These are phyloP conservation scores for Silurus glanis DNA, from an alignment of 2,113 vertebrate genomes.

Conservation along the genomic window DNA sequence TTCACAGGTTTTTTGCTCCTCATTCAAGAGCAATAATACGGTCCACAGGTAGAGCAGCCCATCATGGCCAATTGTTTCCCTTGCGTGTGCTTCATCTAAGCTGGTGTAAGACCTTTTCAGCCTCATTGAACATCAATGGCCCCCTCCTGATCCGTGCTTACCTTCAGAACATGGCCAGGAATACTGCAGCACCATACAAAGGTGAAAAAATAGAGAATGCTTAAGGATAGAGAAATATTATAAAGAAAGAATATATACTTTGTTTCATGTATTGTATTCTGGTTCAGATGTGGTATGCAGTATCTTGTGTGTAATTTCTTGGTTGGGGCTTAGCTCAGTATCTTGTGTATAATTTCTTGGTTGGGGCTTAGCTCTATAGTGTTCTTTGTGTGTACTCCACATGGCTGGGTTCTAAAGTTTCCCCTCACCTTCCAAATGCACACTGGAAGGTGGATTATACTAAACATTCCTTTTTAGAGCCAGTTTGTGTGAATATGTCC, in stretches of 20 bases:
- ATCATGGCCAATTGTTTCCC: slow-evolving; percentile 57
- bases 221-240: background rate
- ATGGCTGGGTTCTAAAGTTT: background rate
- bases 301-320: slow-evolving; percentile 4
- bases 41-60: slow-evolving; percentile 44
- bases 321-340: background rate
- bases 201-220: background rate
- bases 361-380: too few relatives aligned
- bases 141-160: slow-evolving; percentile 46
- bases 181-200: slow-evolving; percentile 25
- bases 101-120: slow-evolving; percentile 55
- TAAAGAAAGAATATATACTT: background rate
- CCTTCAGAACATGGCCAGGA: slow-evolving; percentile 38
- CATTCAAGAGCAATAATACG: slow-evolving; percentile 47
- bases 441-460: background rate
- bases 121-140: slow-evolving; percentile 58
- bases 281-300: background rate
- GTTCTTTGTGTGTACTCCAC: background rate
- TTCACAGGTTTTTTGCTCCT: slow-evolving; percentile 31
- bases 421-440: background rate
- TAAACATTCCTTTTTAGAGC: too few relatives aligned
- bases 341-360: too few relatives aligned
- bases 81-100: slow-evolving; percentile 48
- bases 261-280: background rate
- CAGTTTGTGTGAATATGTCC: too few relatives aligned